phyloP scores from a whole-genome alignment of 2,888 invertebrate genomes.

The Tinea semifulvella region DNA sequence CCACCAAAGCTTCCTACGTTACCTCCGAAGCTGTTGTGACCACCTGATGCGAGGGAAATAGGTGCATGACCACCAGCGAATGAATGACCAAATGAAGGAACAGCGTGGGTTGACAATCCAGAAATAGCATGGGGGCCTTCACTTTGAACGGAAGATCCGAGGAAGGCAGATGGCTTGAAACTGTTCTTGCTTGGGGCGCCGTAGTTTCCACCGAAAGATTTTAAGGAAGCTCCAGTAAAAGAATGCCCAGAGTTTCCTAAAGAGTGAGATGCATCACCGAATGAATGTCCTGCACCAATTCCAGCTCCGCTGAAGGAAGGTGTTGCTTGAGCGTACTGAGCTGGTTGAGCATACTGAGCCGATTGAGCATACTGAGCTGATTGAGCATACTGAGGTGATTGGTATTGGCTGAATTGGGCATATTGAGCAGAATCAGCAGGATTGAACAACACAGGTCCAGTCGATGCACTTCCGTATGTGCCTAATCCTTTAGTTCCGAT shows the following conservation, averaged over 20 bases:
- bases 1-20: slow-evolving; percentile 35
- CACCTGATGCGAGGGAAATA: slow-evolving; percentile 30
- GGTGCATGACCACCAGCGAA: slow-evolving; percentile 16
- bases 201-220: slow-evolving; percentile 33
- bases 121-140: slow-evolving; percentile 40
- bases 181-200: slow-evolving; percentile 38
- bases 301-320: slow-evolving; percentile 18
- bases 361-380: slow-evolving; percentile 29
- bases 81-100: slow-evolving; percentile 33
- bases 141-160: slow-evolving; percentile 46
- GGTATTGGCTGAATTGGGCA: slow-evolving; percentile 29
- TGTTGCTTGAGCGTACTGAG: slow-evolving; percentile 28
- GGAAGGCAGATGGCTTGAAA: slow-evolving; percentile 56
- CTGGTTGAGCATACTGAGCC: slow-evolving; percentile 28
- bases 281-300: slow-evolving; percentile 16
- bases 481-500: slow-evolving; percentile 52
- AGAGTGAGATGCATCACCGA: slow-evolving; percentile 17
- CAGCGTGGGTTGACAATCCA: slow-evolving; percentile 33
- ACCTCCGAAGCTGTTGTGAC: slow-evolving; percentile 37
- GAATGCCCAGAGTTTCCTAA: slow-evolving; percentile 18
- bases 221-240: slow-evolving; percentile 33
- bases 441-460: slow-evolving; percentile 51
- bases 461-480: slow-evolving; percentile 38
- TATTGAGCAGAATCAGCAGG: slow-evolving; percentile 31
- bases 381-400: slow-evolving; percentile 31